Base-by-base conservation (phyloP, 2,113 vertebrate species). In the Epinephelus fuscoguttatus region DNA sequence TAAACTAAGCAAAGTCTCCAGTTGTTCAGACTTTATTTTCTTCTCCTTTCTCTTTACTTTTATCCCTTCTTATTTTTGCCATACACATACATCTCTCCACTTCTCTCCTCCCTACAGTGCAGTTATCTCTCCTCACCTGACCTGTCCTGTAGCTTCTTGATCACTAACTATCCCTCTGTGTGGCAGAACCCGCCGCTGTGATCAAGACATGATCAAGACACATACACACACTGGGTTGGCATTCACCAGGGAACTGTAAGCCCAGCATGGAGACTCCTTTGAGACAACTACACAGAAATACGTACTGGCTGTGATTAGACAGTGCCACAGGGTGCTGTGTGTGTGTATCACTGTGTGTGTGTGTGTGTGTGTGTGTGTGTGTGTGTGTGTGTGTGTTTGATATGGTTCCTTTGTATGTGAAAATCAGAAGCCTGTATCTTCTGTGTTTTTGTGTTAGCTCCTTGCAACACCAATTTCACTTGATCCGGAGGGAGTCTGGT, bases 221-320 rank as follows among this genome's bases (percentile, higher is more conserved):
- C 78, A 49, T 30, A 45, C 78, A 69, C 81, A 75, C 66, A 72
- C 71, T 57, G 73, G 67, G 62, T 23, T 75, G 70, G 18, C 76
- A 37, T 85, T 61, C 88, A 81, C 75, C 52, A 2, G 78, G 76
- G 78, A 89, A 75, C 86, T 89, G 56, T 82, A 50, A 59, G 60
- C 74, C 67, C 86, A 86, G 81, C 83, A 68, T 84, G 67, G 74
- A 70, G 71, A 71, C 64, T 84, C 78, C 83, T 84, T 79, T 88
- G 85, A 91, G 88, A 84, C 66, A 27, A 60, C 78, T 75, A 82
- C 86, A 88, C 80, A 85, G 78, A 88, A 80, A 86, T 77, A 73
- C 60, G 78, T 69, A 45, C 25, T 66, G 82, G 60, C 82, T 81
- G 25, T 90, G 88, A 91, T 91, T 86, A 92, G 80, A 90, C 40